phyloP scores from a whole-genome alignment of 2,113 vertebrate species.

The Podarcis muralis region DNA sequence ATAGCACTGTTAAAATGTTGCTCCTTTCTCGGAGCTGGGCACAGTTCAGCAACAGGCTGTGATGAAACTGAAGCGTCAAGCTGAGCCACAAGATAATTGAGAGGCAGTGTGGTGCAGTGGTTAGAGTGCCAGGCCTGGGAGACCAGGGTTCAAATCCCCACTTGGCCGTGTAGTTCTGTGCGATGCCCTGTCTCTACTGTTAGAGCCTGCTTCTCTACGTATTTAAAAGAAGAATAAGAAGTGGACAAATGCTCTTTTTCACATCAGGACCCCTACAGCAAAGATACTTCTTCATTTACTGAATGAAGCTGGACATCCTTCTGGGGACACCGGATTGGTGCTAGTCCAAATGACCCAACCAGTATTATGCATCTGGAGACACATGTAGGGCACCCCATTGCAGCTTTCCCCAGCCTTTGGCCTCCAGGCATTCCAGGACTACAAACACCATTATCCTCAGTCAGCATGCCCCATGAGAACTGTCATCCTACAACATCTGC shows the following conservation, averaged over 20 bases:
- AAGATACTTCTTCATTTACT: neutral
- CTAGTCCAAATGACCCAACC: neutral
- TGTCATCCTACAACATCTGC: too few relatives aligned
- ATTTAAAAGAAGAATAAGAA: neutral
- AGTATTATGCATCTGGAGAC: neutral
- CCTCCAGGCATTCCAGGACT: too few relatives aligned
- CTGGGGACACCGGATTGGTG: neutral
- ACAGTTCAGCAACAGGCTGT: neutral
- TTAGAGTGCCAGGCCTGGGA: too few relatives aligned
- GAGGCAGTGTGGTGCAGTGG: neutral
- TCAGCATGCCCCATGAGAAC: too few relatives aligned
- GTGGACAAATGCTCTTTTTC: neutral
- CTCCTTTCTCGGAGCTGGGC: slow-evolving; percentile 3
- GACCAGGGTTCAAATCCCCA: too few relatives aligned
- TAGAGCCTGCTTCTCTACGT: neutral
- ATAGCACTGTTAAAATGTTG: neutral
- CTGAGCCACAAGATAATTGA: neutral
- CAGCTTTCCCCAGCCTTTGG: too few relatives aligned
- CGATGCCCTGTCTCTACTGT: neutral
- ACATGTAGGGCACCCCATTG: too few relatives aligned
- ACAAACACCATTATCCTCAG: too few relatives aligned
- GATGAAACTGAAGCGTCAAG: neutral
- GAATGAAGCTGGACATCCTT: neutral
- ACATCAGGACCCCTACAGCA: neutral
- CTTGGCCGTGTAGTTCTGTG: neutral